Base-by-base conservation (phyloP, 1,140 invertebrate genomes). In the Planococcus citri region DNA sequence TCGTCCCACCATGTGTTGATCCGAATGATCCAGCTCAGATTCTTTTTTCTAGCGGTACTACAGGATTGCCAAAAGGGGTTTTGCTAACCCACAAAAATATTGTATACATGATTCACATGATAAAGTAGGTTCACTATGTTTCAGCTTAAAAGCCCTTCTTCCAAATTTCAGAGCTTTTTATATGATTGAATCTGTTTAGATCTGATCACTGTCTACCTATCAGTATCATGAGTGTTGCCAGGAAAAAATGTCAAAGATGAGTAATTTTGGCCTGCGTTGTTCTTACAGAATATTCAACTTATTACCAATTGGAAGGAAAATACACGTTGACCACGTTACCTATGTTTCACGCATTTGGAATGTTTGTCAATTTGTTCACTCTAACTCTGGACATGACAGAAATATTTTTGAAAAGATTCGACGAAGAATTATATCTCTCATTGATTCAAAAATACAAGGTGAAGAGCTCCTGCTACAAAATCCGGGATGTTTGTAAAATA, bases 31-130 rank as follows among this genome's bases (percentile, higher is more conserved):
- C 77, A 1, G 75, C 76, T 22, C 71, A 79, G 17, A 78, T 84
- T 72, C 74, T 81, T 9, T 81, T 77, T 70, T 83, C 87, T 0
- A 88, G 87, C 73, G 88, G 88, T 6, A 89, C 88, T 1, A 90
- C 88, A 68, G 88, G 89, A 14, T 77, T 89, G 57, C 91, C 92
- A 0, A 95, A 95, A 79, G 91, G 91, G 41, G 93, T 94, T 0
- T 84, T 88, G 78, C 78, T 94, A 1, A 91, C 91, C 1, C 91
- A 94, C 76, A 77, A 77, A 58, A 87, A 86, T 76, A 76, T 87
- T 14, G 73, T 84, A 9, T 76, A 79, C 25, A 77, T 81, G 25
- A 73, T 80, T 2, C 73, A 77, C 24, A 79, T 80, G 67, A 75
- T 81, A 72, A 79, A 77, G 85, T 85, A 78, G 81, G 78, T 82